phyloP scores from a whole-genome alignment of 2,888 invertebrate genomes.

The Stenodera caucasica region DNA sequence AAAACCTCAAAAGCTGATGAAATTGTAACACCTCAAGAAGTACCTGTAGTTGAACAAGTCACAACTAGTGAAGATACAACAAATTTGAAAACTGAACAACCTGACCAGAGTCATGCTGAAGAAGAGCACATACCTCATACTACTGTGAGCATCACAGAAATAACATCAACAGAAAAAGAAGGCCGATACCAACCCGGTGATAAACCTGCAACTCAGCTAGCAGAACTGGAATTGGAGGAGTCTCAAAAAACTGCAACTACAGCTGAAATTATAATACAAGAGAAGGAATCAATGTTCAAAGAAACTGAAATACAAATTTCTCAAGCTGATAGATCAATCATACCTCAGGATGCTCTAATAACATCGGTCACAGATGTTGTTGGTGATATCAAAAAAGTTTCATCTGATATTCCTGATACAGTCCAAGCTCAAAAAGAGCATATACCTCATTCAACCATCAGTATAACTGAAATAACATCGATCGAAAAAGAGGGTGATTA shows the following conservation, averaged over 20 bases:
- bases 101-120: constrained; percentile 25
- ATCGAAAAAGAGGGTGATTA: constrained; percentile 43
- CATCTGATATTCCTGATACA: constrained; percentile 13
- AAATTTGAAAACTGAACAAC: constrained; percentile 8
- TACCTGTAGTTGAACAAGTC: constrained; percentile 10
- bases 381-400: constrained; percentile 29
- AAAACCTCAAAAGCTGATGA: constrained; percentile 12
- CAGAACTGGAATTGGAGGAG: constrained; percentile 15
- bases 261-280: constrained; percentile 32
- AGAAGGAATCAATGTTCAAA: constrained; percentile 41
- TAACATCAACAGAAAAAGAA: constrained; percentile 26
- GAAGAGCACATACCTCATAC: constrained; percentile 36
- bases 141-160: constrained; percentile 40
- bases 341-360: constrained; percentile 41
- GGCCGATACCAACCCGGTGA: not conserved
- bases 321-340: constrained; percentile 53
- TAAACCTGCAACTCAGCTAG: constrained; percentile 9
- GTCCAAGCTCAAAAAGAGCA: constrained; percentile 18
- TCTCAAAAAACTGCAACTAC: constrained; percentile 33
- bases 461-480: constrained; percentile 27
- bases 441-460: constrained; percentile 18
- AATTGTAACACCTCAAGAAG: constrained; percentile 11
- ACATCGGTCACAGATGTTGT: constrained; percentile 38
- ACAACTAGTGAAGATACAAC: constrained; percentile 1
- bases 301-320: constrained; percentile 42